Conservation (phyloP, 2,797 vertebrate genomes). For the Acanthurus lineatus region DNA sequence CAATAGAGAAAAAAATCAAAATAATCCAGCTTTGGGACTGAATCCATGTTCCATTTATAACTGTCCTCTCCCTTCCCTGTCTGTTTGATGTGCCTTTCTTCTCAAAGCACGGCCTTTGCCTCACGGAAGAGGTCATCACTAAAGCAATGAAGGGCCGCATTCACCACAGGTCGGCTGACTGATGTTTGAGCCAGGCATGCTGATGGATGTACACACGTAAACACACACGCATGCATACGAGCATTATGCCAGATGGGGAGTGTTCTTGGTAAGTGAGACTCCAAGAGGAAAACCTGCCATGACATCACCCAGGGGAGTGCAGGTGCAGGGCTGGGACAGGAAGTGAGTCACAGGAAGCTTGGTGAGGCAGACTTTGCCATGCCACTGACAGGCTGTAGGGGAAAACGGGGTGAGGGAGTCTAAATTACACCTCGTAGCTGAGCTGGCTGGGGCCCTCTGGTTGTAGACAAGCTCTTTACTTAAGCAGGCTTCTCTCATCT, state of each 20-base stretch:
- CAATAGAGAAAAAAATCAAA: slow-evolving; percentile 31
- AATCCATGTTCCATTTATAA: slow-evolving; percentile 56
- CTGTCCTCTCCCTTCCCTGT: slow-evolving; percentile 43
- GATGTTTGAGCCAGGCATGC: slow-evolving; percentile 72
- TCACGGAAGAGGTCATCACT: slow-evolving; percentile 69
- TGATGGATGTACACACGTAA: slow-evolving; percentile 74
- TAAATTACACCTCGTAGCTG: slow-evolving; percentile 67
- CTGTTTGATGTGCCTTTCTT: slow-evolving; percentile 62
- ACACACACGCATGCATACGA: slow-evolving; percentile 56
- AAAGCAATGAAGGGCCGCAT: slow-evolving; percentile 70
- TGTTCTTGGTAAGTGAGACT: slow-evolving; percentile 60
- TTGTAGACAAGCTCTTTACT: slow-evolving; percentile 62
- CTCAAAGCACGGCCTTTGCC: slow-evolving; percentile 46
- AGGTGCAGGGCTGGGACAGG: slow-evolving; percentile 87
- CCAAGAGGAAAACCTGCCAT: slow-evolving; percentile 86
- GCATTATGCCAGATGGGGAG: slow-evolving; percentile 70
- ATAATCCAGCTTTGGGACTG: slow-evolving; percentile 47
- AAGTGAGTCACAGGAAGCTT: slow-evolving; percentile 88
- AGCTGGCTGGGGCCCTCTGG: slow-evolving; percentile 56
- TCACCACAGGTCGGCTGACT: slow-evolving; percentile 66
- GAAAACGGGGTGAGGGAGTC: slow-evolving; percentile 73
- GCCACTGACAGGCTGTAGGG: slow-evolving; percentile 78
- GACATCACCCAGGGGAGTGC: slow-evolving; percentile 86
- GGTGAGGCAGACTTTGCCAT: slow-evolving; percentile 83
- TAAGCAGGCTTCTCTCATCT: slow-evolving; percentile 68